Evolutionary conservation across 2,113 vertebrate species (phyloP).

Genomic region (Ageneiosus marmoratus): DNA sequence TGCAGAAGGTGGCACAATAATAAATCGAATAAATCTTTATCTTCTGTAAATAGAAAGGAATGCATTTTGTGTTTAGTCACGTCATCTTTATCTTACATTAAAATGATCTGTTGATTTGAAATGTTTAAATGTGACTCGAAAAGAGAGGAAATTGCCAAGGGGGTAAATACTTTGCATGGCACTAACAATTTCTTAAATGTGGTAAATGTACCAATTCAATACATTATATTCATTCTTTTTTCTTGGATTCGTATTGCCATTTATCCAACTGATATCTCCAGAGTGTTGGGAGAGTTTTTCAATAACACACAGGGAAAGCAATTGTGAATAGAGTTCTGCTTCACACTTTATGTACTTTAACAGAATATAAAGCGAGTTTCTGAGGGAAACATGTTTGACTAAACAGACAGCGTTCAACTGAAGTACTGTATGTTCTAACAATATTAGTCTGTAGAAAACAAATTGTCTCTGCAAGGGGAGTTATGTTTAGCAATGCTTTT

Average conservation of each 20-base stretch:
- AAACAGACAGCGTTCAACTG: neutral
- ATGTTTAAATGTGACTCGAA: too few relatives aligned
- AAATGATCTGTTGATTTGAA: too few relatives aligned
- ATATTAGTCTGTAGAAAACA: constrained; percentile 2
- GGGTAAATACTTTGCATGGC: too few relatives aligned
- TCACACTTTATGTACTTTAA: neutral
- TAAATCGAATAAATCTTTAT: too few relatives aligned
- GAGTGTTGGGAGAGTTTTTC: neutral
- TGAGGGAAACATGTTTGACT: constrained; percentile 1
- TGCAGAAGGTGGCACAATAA: too few relatives aligned
- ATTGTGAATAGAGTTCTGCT: neutral
- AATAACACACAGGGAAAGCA: neutral
- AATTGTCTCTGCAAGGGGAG: neutral
- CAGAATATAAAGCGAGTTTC: neutral
- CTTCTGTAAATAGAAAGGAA: too few relatives aligned
- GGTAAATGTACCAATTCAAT: neutral
- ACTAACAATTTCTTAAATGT: neutral
- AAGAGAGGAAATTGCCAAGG: too few relatives aligned
- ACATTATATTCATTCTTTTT: neutral
- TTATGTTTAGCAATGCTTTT: neutral
- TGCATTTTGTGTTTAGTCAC: too few relatives aligned
- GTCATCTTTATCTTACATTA: too few relatives aligned
- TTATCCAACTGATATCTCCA: neutral
- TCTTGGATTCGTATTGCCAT: neutral
- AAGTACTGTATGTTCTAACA: neutral